Evolutionary conservation across 1,140 invertebrate genomes (phyloP), one percentile per base, ranked within the genome.

Genomic region (Drosophila jambulina): DNA sequence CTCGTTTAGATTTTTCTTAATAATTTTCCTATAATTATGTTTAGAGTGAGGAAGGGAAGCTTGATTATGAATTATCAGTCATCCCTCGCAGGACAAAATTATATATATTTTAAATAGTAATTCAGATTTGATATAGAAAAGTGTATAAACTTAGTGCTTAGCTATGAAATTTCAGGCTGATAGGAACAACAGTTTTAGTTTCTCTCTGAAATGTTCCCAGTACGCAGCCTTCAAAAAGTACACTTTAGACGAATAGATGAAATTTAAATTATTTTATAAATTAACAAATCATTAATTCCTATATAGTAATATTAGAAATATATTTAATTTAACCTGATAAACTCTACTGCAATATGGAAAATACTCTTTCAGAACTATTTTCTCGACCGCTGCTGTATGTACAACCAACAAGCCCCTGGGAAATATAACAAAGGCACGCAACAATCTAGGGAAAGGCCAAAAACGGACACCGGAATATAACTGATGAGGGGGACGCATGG

Each of bases 371-470:
- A 32, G 32, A 21, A 9, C 38, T 43, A 6, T 25, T 43, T 8
- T 25, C 8, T 61, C n/a, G 8, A 32, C 62, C 57, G 6, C 57
- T 5, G 38, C 57, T 65, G 62, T 65, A 53, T 43, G 43, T 49
- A 60, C 25, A 74, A 70, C 57, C 75, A 83, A 88, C 83, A 88
- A 78, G 63, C 83, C 83, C 83, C 60, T 83, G 83, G 85, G 83
- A 88, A 87, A 87, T 87, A 83, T 80, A 83, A 87, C 84, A 87
- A 62, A 63, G 77, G 81, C 83, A 87, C 80, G 83, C 83, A 84
- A 87, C 84, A 87, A 87, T 84, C 54, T 84, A 78, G 72, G 63
- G 71, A 49, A 61, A 45, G 36, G 40, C 38, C 61, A 43, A 25
- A 56, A 76, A 68, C 56, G 49, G 63, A 77, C 74, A 77, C 64